A percentile compares a stretch with the other conserved stretches of the same genome.
These are phyloP conservation scores for Abramis brama DNA, from an alignment of 2,113 vertebrate species.

Conservation along the genomic window DNA sequence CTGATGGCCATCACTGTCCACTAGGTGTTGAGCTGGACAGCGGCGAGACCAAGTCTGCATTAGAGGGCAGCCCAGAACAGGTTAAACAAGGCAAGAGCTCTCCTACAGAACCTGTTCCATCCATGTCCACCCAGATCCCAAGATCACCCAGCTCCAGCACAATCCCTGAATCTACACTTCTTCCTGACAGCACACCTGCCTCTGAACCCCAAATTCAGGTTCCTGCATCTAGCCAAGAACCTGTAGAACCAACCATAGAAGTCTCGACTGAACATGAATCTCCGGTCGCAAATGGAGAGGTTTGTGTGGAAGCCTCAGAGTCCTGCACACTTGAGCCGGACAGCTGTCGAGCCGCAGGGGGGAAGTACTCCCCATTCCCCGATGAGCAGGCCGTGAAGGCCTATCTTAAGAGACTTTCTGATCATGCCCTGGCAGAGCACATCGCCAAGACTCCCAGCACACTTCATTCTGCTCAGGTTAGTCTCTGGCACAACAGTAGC, in stretches of 20 bases:
- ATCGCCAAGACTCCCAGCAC: conserved; percentile 60
- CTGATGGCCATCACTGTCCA: conserved; percentile 91
- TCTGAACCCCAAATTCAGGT: conserved; percentile 21
- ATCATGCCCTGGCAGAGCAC: conserved; percentile 70
- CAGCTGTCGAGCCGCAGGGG: conserved; percentile 23
- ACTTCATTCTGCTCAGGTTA: conserved; percentile 69
- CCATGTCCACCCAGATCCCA: conserved; percentile 44
- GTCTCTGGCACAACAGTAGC: background rate
- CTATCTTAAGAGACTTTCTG: conserved; percentile 77
- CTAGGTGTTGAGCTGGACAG: conserved; percentile 79
- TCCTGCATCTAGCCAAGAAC: background rate
- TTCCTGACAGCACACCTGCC: background rate
- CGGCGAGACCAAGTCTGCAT: conserved; percentile 64
- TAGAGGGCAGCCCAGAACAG: background rate
- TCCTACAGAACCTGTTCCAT: conserved; percentile 68
- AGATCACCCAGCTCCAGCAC: background rate
- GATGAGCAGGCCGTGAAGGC: conserved; percentile 83
- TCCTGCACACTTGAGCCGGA: background rate
- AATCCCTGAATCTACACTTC: conserved; percentile 8
- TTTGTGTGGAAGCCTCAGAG: conserved; percentile 42
- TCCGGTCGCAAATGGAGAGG: conserved; percentile 55
- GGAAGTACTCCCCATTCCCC: conserved; percentile 70
- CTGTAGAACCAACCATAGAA: background rate
- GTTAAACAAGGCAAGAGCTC: conserved; percentile 57
- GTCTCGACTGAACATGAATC: conserved; percentile 27